Evolutionary conservation across 2,797 vertebrate species (phyloP).

Genomic region (Enteromius viviparus): DNA sequence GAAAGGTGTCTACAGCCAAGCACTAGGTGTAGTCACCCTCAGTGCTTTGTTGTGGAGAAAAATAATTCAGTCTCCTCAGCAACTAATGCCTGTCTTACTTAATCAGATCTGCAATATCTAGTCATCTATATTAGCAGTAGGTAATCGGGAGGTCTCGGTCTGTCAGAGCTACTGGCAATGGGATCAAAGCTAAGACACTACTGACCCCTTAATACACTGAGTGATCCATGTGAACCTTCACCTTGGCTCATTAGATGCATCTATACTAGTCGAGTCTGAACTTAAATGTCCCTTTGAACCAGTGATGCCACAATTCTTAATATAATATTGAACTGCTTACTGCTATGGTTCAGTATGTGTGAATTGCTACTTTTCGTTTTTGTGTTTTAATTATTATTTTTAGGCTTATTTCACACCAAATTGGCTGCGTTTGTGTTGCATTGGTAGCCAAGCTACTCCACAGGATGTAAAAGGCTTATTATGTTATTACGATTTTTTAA

Average conservation of each 20-base stretch:
- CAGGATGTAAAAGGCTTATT: too few relatives aligned
- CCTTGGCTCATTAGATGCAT: slow-evolving; percentile 21
- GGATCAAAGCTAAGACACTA: slow-evolving; percentile 18
- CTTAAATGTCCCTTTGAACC: slow-evolving; percentile 25
- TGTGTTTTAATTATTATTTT: too few relatives aligned
- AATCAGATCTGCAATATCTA: slow-evolving; percentile 17
- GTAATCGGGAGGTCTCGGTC: slow-evolving; percentile 1
- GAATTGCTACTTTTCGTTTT: too few relatives aligned
- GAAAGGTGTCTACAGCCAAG: not conserved
- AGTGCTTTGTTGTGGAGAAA: not conserved
- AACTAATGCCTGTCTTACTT: not conserved
- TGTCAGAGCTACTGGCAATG: slow-evolving; percentile 9
- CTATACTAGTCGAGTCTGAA: slow-evolving; percentile 22
- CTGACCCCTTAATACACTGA: slow-evolving; percentile 18
- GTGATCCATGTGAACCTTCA: slow-evolving; percentile 24
- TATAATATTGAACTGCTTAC: too few relatives aligned
- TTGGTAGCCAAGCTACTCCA: too few relatives aligned
- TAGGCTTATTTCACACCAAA: too few relatives aligned
- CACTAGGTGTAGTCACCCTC: not conserved
- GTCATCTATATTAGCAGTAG: slow-evolving; percentile 6
- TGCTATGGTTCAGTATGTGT: too few relatives aligned
- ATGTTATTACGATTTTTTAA: too few relatives aligned
- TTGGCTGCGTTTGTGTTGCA: too few relatives aligned
- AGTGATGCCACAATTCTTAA: not conserved
- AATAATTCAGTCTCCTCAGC: not conserved